Evolutionary conservation across 2,797 vertebrate species (phyloP).

Genomic region (Chaetophractus vellerosus): DNA sequence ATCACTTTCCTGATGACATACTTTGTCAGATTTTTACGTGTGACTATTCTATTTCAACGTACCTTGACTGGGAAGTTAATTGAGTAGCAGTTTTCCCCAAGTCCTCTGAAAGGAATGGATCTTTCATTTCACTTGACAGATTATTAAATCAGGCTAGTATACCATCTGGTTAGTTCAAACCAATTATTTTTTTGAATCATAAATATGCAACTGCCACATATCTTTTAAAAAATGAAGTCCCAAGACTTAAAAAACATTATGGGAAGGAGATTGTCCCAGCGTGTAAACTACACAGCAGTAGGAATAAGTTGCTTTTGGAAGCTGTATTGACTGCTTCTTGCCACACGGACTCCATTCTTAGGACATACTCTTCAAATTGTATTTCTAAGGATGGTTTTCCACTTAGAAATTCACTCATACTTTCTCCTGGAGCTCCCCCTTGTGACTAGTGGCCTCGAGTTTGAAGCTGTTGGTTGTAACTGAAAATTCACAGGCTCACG

Average conservation of each 20-base stretch:
- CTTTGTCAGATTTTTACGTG: conserved; percentile 55
- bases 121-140: conserved; percentile 74
- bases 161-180: conserved; percentile 58
- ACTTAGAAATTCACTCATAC: conserved; percentile 4
- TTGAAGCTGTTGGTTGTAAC: conserved; percentile 14
- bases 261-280: not conserved
- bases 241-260: not conserved
- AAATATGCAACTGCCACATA: not conserved
- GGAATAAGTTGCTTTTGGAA: not conserved
- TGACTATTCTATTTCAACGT: conserved; percentile 50
- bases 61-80: conserved; percentile 64
- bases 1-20: conserved; percentile 8
- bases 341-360: not conserved
- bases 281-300: not conserved
- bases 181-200: conserved; percentile 75
- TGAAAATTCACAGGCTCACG: not conserved
- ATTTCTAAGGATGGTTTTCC: not conserved
- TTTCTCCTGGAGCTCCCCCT: conserved; percentile 66
- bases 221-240: conserved; percentile 64
- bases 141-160: conserved; percentile 62
- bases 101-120: conserved; percentile 60
- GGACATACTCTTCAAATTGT: not conserved
- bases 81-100: conserved; percentile 75
- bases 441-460: conserved; percentile 15
- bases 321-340: not conserved